Base-by-base conservation (phyloP, 2,113 vertebrate genomes). In the Cephalophus harveyi region DNA sequence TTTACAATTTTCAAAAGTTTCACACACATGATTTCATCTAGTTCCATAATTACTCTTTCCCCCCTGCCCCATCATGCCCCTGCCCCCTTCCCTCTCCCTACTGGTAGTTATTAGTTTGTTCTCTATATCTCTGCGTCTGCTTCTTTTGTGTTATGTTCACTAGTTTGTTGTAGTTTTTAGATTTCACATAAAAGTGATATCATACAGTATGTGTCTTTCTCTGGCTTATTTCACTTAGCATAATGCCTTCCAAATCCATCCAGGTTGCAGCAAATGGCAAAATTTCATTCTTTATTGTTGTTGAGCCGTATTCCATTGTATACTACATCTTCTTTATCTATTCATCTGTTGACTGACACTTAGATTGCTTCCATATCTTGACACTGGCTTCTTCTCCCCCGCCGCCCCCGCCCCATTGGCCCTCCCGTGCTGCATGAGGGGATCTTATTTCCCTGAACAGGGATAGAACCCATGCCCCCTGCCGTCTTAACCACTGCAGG, bases 341-440 rank as follows among this genome's bases (percentile, higher is more conserved):
- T 52, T 50, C 9, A 81, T 7, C 48, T 81, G 48, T 23, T 52
- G 78, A 81, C 7, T 50, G 48, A 50, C 5, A 21, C 10, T 3
- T 81, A 7, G 48, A 21, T n/a, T 52, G 78, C 28, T 52, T 81
- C 30, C 78, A 13, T 52, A 52, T 52, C 30, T 81, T n/a, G 10
- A 81, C 48, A 52, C 78, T 52, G 78, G 28, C 78, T 81, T 48
- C 43, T 78, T 62, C 74, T 28, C 6, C 6, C 14, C 13, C 2
- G 0, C 25, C 0, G 1, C 33, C 16, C 17, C 33, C 16, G 2
- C 27, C 27, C 59, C 59, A 21, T 21, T 67, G 64, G 64, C 33
- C 33, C 17, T 67, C 64, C 17, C 2, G 1, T 0, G 2, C n/a
- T 36, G 74, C 74, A 48, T 17, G 74, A 71, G 25, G 14, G 43